A percentile compares a stretch with the other conserved stretches of the same genome.
Conservation (phyloP, 2,113 vertebrate genomes). For the Copsychus sechellarum region DNA sequence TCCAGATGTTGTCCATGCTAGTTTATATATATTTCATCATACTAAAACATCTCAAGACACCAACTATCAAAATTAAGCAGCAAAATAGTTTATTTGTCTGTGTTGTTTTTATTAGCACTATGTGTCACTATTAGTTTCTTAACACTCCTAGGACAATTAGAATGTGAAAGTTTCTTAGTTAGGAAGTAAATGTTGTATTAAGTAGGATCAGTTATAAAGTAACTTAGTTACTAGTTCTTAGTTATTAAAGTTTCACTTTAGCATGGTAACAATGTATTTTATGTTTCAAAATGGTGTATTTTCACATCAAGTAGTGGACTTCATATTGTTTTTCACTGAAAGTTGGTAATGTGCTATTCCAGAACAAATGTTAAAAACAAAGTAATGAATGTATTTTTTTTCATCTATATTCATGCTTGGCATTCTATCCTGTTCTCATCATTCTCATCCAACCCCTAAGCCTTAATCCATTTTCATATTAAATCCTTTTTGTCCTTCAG, state of each 20-base stretch:
- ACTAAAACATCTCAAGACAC: neutral
- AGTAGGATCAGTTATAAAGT: neutral
- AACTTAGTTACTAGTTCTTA: too few species aligned
- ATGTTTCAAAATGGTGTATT: neutral
- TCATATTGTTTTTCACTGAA: neutral
- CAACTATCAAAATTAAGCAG: neutral
- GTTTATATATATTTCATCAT: neutral
- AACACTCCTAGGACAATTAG: neutral
- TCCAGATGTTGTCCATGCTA: neutral
- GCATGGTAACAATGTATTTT: neutral
- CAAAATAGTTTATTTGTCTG: neutral
- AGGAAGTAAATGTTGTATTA: neutral
- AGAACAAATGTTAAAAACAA: neutral
- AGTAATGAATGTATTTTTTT: neutral
- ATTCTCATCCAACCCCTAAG: conserved; percentile 36
- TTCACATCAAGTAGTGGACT: neutral
- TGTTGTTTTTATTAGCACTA: neutral
- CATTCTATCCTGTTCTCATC: conserved; percentile 38
- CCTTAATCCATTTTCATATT: conserved; percentile 55
- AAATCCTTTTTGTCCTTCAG: conserved; percentile 61
- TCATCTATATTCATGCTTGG: neutral
- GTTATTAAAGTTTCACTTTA: neutral
- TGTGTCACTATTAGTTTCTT: neutral
- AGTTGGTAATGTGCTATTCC: neutral
- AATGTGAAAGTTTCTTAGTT: neutral